These are phyloP conservation scores for Bufo bufo DNA, from an alignment of 2,113 vertebrate species.

Conservation along the genomic window DNA sequence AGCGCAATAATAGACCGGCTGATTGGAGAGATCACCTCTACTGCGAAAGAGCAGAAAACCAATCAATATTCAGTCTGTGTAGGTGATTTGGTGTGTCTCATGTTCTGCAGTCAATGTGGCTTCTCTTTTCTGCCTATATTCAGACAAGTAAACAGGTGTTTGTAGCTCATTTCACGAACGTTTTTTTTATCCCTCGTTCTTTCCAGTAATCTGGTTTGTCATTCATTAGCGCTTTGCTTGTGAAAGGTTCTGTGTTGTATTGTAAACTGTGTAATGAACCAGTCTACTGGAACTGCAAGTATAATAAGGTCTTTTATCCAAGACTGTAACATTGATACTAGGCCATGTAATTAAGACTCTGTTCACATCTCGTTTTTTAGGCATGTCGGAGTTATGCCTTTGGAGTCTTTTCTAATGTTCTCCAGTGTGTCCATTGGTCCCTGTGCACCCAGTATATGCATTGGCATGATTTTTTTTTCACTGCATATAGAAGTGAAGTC, in stretches of 20 bases:
- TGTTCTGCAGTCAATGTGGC: background rate
- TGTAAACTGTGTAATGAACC: background rate
- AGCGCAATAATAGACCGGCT: conserved; percentile 46
- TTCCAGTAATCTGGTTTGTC: conserved; percentile 10
- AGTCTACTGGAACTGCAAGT: background rate
- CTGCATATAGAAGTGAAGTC: too few relatives aligned
- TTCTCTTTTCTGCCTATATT: background rate
- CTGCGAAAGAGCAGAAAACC: conserved; percentile 45
- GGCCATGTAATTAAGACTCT: background rate
- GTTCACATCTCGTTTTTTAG: too few relatives aligned
- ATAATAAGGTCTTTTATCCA: background rate
- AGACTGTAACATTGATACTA: background rate
- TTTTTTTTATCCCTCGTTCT: background rate
- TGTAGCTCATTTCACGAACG: background rate
- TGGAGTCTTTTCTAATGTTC: too few relatives aligned
- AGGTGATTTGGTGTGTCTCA: conserved; percentile 27
- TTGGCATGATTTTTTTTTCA: too few relatives aligned
- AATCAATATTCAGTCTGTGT: conserved; percentile 57
- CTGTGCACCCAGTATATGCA: too few relatives aligned
- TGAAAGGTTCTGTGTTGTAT: background rate
- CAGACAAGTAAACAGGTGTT: conserved; percentile 24
- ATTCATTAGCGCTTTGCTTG: conserved; percentile 7
- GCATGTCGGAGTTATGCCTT: too few relatives aligned
- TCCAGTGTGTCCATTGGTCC: too few relatives aligned
- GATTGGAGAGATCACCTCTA: conserved; percentile 58